Percentiles rank a stretch among this genome's conserved stretches.
Conservation (phyloP, 2,797 vertebrate species). For the Leucoraja ocellata region DNA sequence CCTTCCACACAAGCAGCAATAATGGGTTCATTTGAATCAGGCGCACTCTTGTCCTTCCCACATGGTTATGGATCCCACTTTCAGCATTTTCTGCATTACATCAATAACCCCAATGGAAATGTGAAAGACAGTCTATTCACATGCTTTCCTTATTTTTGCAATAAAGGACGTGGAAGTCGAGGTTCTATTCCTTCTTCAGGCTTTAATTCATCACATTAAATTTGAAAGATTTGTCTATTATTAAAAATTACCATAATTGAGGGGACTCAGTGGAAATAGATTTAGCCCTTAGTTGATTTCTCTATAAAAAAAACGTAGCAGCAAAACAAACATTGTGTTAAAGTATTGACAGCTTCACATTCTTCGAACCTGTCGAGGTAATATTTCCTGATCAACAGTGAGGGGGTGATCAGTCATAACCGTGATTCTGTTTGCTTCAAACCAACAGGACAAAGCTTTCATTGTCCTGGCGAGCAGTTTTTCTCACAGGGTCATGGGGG, state of each 20-base stretch:
- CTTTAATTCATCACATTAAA: background rate
- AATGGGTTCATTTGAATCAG: background rate
- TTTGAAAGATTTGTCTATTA: background rate
- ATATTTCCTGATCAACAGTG: background rate
- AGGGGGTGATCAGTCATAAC: background rate
- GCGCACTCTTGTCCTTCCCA: background rate
- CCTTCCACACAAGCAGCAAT: background rate
- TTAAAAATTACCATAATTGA: background rate
- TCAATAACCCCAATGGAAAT: background rate
- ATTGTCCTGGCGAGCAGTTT: background rate
- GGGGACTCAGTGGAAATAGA: too few relatives aligned
- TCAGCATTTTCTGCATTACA: background rate
- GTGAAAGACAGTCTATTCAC: too few relatives aligned
- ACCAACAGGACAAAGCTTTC: background rate
- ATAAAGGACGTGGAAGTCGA: background rate
- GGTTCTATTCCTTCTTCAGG: background rate
- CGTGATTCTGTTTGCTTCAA: background rate
- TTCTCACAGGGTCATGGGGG: background rate
- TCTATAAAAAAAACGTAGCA: background rate
- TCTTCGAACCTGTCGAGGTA: background rate
- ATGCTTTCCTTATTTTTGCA: too few relatives aligned
- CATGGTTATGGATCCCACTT: background rate
- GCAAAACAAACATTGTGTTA: background rate
- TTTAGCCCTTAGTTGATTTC: background rate
- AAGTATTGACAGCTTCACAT: background rate